A percentile compares a stretch with the other conserved stretches of the same genome.
These are phyloP conservation scores for Spatulosminthurus flaviceps DNA, from an alignment of 2,888 invertebrate genomes.

Conservation along the genomic window DNA sequence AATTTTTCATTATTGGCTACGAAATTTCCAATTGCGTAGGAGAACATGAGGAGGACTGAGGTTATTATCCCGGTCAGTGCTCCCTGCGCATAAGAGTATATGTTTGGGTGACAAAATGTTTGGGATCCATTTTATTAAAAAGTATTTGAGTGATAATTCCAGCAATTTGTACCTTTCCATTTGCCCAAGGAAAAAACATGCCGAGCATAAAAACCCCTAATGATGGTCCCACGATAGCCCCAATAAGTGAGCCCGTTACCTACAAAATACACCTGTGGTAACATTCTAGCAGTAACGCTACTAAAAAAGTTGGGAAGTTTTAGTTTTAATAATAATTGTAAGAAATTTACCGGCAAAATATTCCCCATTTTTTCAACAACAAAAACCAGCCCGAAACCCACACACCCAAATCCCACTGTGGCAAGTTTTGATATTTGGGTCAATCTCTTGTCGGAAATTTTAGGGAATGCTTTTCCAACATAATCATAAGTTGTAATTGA, in stretches of 20 bases:
- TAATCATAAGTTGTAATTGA: constrained; percentile 69
- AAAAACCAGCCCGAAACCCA: constrained; percentile 68
- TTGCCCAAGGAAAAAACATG: constrained; percentile 88
- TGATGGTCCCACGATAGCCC: constrained; percentile 88
- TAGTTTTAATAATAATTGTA: too few relatives aligned
- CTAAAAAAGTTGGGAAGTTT: too few relatives aligned
- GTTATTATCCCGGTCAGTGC: constrained; percentile 64
- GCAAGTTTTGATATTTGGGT: constrained; percentile 67
- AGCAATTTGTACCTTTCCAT: constrained; percentile 73
- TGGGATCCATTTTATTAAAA: not conserved
- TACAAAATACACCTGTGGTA: not conserved
- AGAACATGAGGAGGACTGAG: constrained; percentile 64
- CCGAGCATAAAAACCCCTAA: constrained; percentile 87
- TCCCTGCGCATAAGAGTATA: constrained; percentile 62
- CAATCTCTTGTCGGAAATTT: constrained; percentile 65
- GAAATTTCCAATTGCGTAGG: constrained; percentile 65
- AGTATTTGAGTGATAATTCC: too few relatives aligned
- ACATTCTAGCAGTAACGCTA: too few relatives aligned
- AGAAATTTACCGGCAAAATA: constrained; percentile 67
- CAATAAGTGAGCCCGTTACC: constrained; percentile 73
- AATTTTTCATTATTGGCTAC: constrained; percentile 60
- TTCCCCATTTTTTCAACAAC: constrained; percentile 69
- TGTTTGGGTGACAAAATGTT: too few relatives aligned
- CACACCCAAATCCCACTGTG: constrained; percentile 67
- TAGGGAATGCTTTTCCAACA: constrained; percentile 56